Evolutionary conservation across 2,113 vertebrate genomes (phyloP).

Genomic region (Caracal caracal): DNA sequence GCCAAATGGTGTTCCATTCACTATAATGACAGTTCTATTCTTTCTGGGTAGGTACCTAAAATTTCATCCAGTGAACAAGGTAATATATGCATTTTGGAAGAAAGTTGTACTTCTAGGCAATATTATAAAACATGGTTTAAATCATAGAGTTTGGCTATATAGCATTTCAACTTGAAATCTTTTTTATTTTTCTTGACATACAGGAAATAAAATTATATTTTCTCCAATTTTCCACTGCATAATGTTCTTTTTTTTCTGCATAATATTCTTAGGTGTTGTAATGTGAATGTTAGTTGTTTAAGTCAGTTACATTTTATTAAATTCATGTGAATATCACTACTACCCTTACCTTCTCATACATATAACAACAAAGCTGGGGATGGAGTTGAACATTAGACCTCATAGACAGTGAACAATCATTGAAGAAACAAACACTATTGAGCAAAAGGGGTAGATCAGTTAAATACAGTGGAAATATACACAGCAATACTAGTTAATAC

Average conservation of each 20-base stretch:
- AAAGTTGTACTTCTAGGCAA: slow-evolving; percentile 65
- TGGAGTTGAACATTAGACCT: not conserved
- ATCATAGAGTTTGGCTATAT: slow-evolving; percentile 36
- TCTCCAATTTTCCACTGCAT: not conserved
- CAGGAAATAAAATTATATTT: not conserved
- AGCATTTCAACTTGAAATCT: not conserved
- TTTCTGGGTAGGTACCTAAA: slow-evolving; percentile 76
- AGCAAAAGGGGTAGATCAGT: not conserved
- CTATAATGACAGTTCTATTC: slow-evolving; percentile 72
- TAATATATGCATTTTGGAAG: slow-evolving; percentile 65
- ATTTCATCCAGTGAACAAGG: slow-evolving; percentile 76
- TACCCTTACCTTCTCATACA: not conserved
- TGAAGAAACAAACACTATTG: not conserved
- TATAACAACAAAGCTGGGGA: not conserved
- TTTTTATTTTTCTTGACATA: slow-evolving; percentile 19
- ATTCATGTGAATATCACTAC: not conserved
- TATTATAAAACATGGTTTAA: slow-evolving; percentile 4
- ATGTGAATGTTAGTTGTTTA: not conserved
- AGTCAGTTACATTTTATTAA: not conserved
- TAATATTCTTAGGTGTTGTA: not conserved
- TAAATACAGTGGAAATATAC: not conserved
- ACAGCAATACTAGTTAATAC: not conserved
- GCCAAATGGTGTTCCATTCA: slow-evolving; percentile 74
- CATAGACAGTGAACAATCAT: not conserved
- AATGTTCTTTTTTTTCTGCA: not conserved